A percentile compares a stretch with the other conserved stretches of the same genome.
Evolutionary conservation across 2,888 invertebrate genomes (phyloP).

Genomic region (Meta bourneti): DNA sequence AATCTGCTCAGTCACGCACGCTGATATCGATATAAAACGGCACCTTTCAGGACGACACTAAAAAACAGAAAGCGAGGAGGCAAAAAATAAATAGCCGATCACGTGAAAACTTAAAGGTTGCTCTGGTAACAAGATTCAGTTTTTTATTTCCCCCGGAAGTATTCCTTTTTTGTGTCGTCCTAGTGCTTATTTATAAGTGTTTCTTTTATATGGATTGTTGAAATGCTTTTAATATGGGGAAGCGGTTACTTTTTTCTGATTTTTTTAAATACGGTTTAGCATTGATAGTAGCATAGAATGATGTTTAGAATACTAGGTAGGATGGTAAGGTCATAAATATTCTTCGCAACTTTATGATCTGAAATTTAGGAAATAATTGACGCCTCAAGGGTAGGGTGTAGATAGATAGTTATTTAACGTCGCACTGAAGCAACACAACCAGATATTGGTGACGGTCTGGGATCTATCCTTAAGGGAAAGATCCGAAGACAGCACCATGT

Average conservation of each 20-base stretch:
- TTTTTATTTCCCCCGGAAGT: not conserved
- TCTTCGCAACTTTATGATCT: no score
- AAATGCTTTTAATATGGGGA: not conserved
- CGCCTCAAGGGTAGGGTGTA: no score
- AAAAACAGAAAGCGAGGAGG: not conserved
- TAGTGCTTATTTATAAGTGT: constrained; percentile 9
- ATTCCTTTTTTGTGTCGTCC: not conserved
- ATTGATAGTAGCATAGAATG: no score
- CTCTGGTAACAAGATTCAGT: not conserved
- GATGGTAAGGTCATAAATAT: no score
- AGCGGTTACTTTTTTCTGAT: not conserved
- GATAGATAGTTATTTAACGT: no score
- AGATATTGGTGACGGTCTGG: no score
- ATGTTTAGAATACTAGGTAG: no score
- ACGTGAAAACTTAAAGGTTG: not conserved
- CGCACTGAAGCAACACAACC: no score
- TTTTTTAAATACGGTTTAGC: no score
- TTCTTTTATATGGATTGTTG: not conserved
- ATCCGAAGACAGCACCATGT: no score
- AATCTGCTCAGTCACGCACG: constrained; percentile 8
- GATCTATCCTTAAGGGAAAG: no score
- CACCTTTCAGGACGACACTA: not conserved
- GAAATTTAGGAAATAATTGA: no score
- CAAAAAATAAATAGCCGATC: not conserved
- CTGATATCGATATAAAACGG: constrained; percentile 1